These are phyloP conservation scores for Tenthredo scrophulariae DNA, from an alignment of 2,888 invertebrate genomes.

Conservation along the genomic window DNA sequence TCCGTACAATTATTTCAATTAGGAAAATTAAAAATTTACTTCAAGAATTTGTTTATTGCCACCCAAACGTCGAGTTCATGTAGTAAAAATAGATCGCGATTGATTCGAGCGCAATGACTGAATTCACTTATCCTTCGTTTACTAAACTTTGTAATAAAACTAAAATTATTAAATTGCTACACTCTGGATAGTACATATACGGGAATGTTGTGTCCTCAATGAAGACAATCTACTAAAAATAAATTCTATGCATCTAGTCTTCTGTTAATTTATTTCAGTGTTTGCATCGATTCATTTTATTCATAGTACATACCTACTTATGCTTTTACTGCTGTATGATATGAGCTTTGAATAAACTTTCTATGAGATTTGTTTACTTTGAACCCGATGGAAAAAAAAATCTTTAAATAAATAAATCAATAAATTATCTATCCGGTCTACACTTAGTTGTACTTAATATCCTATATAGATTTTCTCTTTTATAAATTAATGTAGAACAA, in stretches of 20 bases:
- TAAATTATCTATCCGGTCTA: constrained; percentile 37
- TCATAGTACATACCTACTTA: constrained; percentile 3
- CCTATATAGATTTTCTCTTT: constrained; percentile 10
- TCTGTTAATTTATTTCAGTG: constrained; percentile 4
- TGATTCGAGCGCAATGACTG: neutral
- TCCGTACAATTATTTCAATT: neutral
- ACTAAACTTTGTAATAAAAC: constrained; percentile 15
- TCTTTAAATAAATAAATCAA: constrained; percentile 33
- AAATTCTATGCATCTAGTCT: constrained; percentile 3
- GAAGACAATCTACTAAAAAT: neutral
- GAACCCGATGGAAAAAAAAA: neutral
- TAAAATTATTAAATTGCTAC: constrained; percentile 11
- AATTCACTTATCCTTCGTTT: neutral
- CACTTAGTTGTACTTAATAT: neutral
- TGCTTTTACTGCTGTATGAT: constrained; percentile 1
- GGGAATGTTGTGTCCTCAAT: constrained; percentile 11
- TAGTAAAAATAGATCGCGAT: neutral
- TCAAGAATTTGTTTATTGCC: neutral
- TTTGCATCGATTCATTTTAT: constrained; percentile 7
- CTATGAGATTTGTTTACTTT: neutral
- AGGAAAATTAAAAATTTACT: neutral
- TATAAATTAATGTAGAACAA: neutral
- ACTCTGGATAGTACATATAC: neutral
- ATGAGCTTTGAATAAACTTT: neutral
- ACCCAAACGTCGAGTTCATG: neutral